Evolutionary conservation across 64 coral and sea anemone genomes (phyloP).

Genomic region (Exaiptasia diaphana): DNA sequence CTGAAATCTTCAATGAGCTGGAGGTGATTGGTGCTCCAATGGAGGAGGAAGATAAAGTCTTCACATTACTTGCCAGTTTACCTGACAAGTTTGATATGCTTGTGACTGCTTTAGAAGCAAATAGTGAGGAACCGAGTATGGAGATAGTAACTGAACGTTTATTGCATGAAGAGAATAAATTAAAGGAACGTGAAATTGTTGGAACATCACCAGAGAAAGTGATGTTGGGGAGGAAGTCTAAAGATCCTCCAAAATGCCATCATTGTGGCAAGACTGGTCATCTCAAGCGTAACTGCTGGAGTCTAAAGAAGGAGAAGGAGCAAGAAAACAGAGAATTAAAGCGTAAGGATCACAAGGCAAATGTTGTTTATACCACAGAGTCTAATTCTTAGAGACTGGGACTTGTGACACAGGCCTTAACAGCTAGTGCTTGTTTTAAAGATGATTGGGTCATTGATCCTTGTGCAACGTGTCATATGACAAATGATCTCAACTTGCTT

Average conservation of each 20-base stretch:
- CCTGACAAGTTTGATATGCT: slow-evolving; percentile 53
- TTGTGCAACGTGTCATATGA: slow-evolving; percentile 31
- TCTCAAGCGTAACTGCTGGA: slow-evolving; percentile 36
- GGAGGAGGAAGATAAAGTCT: slow-evolving; percentile 65
- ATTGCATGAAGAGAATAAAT: slow-evolving; percentile 49
- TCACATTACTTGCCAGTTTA: slow-evolving; percentile 43
- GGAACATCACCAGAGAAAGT: background rate
- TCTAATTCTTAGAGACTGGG: slow-evolving; percentile 11
- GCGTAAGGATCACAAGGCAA: slow-evolving; percentile 21
- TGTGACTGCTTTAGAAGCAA: slow-evolving; percentile 65
- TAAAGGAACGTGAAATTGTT: slow-evolving; percentile 18
- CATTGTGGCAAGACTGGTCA: slow-evolving; percentile 18
- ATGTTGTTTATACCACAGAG: background rate
- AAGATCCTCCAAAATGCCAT: background rate
- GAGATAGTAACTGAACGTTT: slow-evolving; percentile 52
- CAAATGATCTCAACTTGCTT: background rate
- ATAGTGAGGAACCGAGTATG: slow-evolving; percentile 43
- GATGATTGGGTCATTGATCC: slow-evolving; percentile 38
- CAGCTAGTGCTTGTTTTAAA: background rate
- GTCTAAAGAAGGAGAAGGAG: slow-evolving; percentile 27
- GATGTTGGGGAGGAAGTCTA: background rate
- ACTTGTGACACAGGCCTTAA: background rate
- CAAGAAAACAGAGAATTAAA: background rate
- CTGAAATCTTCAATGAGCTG: slow-evolving; percentile 55
- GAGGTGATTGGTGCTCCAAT: slow-evolving; percentile 34